Evolutionary conservation across 2,113 vertebrate species (phyloP).

Genomic region (Bambusicola thoracicus): DNA sequence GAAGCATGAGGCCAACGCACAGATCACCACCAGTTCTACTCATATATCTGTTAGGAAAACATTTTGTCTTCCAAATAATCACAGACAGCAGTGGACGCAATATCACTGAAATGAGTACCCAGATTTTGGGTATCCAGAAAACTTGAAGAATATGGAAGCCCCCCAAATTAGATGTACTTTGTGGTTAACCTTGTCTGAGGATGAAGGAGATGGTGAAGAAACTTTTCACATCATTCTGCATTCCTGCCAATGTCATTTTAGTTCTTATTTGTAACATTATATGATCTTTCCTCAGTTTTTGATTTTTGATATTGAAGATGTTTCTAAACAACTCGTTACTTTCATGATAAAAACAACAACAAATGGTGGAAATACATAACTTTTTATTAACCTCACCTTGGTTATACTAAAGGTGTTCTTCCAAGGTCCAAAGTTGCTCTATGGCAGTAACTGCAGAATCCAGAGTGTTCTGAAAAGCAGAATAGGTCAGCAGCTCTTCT

Average conservation of each 20-base stretch:
- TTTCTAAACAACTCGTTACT: background rate
- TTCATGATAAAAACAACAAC: background rate
- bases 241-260: background rate
- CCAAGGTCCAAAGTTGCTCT: background rate
- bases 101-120: background rate
- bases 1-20: accelerated
- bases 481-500: background rate
- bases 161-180: background rate
- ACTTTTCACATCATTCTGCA: background rate
- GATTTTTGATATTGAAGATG: background rate
- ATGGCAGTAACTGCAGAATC: background rate
- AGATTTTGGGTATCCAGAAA: background rate
- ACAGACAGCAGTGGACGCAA: background rate
- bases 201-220: background rate
- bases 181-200: background rate
- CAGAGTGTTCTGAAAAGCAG: background rate
- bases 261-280: background rate
- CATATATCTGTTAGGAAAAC: background rate
- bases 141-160: background rate
- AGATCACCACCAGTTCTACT: background rate
- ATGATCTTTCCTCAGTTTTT: background rate
- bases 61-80: background rate
- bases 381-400: background rate
- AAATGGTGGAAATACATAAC: background rate
- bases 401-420: background rate